phyloP scores from a whole-genome alignment of 2,113 vertebrate genomes.

The Loxodonta africana region DNA sequence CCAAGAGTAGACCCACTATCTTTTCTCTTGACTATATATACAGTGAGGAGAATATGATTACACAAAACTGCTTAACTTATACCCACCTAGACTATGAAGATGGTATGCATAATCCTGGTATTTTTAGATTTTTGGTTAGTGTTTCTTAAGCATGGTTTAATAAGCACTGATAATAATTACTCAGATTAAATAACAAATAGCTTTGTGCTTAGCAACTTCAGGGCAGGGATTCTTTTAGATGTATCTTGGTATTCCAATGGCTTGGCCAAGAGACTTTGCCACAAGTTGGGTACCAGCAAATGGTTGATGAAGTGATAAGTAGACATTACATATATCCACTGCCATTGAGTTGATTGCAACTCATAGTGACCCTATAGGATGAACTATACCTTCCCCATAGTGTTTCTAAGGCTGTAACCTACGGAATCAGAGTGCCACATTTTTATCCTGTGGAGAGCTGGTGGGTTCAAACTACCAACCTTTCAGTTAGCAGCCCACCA shows the following conservation, averaged over 20 bases:
- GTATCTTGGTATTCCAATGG: neutral
- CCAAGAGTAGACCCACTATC: neutral
- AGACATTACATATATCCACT: neutral
- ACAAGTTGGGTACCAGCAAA: neutral
- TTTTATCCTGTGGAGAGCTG: neutral
- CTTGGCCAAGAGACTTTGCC: neutral
- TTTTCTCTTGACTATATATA: neutral
- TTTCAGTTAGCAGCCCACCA: neutral
- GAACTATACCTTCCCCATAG: neutral
- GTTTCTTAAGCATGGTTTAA: neutral
- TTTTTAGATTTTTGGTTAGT: neutral
- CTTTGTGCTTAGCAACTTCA: conserved; percentile 10
- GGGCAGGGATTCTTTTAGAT: neutral
- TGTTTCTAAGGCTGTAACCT: neutral
- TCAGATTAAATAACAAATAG: neutral
- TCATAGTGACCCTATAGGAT: neutral
- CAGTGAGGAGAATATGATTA: conserved; percentile 19
- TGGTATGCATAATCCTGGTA: neutral
- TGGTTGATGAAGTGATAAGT: neutral
- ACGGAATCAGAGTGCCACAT: neutral
- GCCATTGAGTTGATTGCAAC: neutral
- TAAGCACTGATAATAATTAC: neutral
- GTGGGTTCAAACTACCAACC: neutral
- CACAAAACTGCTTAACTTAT: neutral
- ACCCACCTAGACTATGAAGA: neutral